Evolutionary conservation across 2,888 invertebrate genomes (phyloP).

Genomic region (Hyposoter dolosus): DNA sequence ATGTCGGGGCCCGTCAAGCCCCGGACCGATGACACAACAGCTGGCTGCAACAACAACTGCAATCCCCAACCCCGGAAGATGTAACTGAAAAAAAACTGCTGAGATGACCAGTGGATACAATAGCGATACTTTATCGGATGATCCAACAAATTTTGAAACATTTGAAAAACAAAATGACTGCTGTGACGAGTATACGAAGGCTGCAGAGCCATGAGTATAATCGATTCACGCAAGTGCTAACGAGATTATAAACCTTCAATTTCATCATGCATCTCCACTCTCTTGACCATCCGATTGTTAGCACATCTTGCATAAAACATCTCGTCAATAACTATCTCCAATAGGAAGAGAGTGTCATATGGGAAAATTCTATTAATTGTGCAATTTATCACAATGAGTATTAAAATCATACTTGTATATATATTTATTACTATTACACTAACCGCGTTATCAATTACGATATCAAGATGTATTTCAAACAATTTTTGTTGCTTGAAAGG

Average conservation of each 20-base stretch:
- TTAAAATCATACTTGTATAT: constrained; percentile 5
- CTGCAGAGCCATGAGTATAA: not conserved
- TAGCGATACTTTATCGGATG: not conserved
- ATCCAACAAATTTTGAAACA: not conserved
- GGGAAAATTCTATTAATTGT: not conserved
- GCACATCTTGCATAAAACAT: not conserved
- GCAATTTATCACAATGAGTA: not conserved
- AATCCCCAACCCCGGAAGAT: constrained; percentile 5
- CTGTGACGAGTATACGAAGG: not conserved
- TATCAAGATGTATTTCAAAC: constrained; percentile 4
- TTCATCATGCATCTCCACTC: not conserved
- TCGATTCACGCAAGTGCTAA: not conserved
- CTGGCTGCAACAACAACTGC: not conserved
- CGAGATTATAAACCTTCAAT: not conserved
- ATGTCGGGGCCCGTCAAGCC: not conserved
- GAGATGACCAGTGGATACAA: not conserved
- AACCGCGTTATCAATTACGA: constrained; percentile 20
- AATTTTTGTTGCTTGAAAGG: not conserved
- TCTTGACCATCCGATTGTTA: not conserved
- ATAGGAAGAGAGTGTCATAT: not conserved
- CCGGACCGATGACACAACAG: no score
- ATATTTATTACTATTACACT: constrained; percentile 26
- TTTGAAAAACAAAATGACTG: constrained; percentile 2
- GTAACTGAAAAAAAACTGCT: not conserved
- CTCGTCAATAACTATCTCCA: not conserved